These are phyloP conservation scores for Pomatorhinus ruficollis DNA, from an alignment of 2,113 vertebrate genomes.

Conservation along the genomic window DNA sequence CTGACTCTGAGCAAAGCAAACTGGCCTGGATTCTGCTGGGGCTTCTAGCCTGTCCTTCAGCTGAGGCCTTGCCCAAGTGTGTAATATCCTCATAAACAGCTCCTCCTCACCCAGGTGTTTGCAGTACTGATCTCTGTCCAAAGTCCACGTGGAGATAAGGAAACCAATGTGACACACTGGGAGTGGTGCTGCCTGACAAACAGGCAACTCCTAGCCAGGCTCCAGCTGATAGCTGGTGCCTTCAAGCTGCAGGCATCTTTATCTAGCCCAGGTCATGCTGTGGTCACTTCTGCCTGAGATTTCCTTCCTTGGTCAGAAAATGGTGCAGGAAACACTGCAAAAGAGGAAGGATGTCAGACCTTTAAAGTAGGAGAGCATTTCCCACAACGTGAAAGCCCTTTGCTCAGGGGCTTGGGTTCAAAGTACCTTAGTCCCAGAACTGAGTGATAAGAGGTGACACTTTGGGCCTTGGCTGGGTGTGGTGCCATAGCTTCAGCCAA, in stretches of 20 bases:
- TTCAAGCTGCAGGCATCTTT: not conserved
- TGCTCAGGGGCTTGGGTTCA: not conserved
- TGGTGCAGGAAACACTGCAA: not conserved
- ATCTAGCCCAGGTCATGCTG: accelerated
- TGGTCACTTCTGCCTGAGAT: not conserved
- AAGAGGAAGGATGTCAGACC: not conserved
- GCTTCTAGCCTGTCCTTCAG: not conserved
- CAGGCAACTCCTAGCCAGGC: not conserved
- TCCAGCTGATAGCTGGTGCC: not conserved
- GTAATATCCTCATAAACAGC: not conserved
- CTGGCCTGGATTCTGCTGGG: not conserved
- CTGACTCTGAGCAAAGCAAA: not conserved
- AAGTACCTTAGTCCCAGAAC: not conserved
- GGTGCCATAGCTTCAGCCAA: not conserved
- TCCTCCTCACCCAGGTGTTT: not conserved
- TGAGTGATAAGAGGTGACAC: not conserved
- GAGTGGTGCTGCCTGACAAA: slow-evolving; percentile 20
- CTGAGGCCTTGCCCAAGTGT: accelerated
- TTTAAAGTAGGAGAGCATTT: not conserved
- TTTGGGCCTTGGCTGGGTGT: not conserved
- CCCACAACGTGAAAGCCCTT: accelerated
- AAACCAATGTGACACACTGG: not conserved
- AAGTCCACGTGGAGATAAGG: slow-evolving; percentile 26
- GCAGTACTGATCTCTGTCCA: not conserved
- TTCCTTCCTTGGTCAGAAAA: not conserved